A percentile compares a stretch with the other conserved stretches of the same genome.
Conservation (phyloP, 2,113 vertebrate genomes). For the Loxodonta africana region DNA sequence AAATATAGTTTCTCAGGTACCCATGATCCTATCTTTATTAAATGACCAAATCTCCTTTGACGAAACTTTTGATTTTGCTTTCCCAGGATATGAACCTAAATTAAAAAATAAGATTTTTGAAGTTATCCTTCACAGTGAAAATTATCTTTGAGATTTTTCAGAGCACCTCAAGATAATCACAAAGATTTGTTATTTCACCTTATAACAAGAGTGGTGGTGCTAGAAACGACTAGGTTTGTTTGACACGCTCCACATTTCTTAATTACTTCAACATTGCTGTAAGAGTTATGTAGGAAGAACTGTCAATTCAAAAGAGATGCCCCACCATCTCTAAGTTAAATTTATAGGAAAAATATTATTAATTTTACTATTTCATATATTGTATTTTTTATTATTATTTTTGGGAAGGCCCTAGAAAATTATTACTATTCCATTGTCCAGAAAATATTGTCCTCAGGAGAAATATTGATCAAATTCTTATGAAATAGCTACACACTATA, state of each 20-base stretch:
- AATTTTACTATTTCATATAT: background rate
- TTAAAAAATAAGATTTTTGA: background rate
- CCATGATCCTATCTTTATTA: background rate
- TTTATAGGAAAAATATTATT: background rate
- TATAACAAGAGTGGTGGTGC: background rate
- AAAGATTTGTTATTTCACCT: constrained; percentile 31
- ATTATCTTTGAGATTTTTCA: background rate
- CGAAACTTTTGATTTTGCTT: background rate
- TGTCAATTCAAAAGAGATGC: background rate
- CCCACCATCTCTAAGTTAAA: background rate
- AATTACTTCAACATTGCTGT: background rate
- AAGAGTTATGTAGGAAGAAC: background rate
- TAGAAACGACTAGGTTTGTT: background rate
- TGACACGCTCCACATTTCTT: background rate
- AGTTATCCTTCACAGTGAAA: background rate
- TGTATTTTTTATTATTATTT: background rate
- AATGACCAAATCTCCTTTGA: background rate
- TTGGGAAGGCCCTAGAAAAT: background rate
- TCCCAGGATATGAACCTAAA: background rate
- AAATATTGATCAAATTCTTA: background rate
- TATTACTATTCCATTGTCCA: background rate
- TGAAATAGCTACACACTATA: background rate
- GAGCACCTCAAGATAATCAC: background rate
- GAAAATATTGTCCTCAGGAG: background rate
- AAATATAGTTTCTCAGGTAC: background rate